These are phyloP conservation scores for Stratiomys singularior DNA, from an alignment of 2,888 invertebrate species.

Conservation along the genomic window DNA sequence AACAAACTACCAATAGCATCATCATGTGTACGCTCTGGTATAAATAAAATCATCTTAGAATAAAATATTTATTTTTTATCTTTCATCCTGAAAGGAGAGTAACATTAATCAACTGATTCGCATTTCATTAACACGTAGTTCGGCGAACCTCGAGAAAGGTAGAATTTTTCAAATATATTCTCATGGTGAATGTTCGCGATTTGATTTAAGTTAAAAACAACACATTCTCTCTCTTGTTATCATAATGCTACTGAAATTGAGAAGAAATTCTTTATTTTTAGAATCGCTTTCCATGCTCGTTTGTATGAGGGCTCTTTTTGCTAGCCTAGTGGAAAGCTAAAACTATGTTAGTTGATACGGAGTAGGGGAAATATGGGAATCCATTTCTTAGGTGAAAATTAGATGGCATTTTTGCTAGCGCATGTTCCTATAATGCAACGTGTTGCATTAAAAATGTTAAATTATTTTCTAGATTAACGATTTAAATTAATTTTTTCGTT, in stretches of 20 bases:
- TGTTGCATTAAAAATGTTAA: too few species aligned
- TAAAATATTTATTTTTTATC: conserved; percentile 1
- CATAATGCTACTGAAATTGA: conserved; percentile 6
- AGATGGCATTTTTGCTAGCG: neutral
- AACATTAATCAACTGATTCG: neutral
- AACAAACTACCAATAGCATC: too few species aligned
- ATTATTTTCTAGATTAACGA: too few species aligned
- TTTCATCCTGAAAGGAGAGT: neutral
- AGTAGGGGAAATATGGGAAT: conserved; percentile 24
- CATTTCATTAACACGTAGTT: conserved; percentile 28
- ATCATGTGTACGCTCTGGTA: too few species aligned
- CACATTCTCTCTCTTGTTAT: conserved; percentile 13
- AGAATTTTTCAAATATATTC: neutral
- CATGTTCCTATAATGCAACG: neutral
- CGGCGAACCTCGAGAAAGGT: conserved; percentile 5
- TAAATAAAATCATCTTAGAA: neutral
- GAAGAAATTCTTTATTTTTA: conserved; percentile 33
- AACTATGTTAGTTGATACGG: neutral
- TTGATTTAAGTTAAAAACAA: neutral
- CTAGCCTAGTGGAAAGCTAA: neutral
- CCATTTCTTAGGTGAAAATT: neutral
- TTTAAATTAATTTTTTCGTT: too few species aligned
- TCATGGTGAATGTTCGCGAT: neutral
- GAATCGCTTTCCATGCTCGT: conserved; percentile 21
- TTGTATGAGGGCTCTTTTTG: conserved; percentile 12